Evolutionary conservation across 2,797 vertebrate species (phyloP).

Genomic region (Acanthurus leucopareius): DNA sequence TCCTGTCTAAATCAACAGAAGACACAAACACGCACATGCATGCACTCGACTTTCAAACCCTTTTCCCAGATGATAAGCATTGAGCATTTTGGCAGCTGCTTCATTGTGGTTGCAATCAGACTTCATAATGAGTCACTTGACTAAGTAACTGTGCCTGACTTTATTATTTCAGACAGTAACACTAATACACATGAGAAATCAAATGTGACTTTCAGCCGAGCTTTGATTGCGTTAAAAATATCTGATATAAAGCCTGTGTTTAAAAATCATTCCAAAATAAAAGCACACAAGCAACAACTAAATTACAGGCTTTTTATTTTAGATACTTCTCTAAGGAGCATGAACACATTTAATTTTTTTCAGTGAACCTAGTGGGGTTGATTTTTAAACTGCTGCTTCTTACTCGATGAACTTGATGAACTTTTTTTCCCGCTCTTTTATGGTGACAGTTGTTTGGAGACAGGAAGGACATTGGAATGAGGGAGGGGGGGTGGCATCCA

Average conservation of each 20-base stretch:
- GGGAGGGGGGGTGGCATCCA: too few relatives aligned
- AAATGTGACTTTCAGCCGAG: conserved; percentile 19
- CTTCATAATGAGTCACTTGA: conserved; percentile 63
- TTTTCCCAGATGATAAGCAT: conserved; percentile 54
- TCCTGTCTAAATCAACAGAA: conserved; percentile 65
- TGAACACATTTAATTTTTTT: neutral
- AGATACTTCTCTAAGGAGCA: neutral
- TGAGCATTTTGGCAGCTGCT: conserved; percentile 64
- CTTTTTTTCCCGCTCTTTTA: too few relatives aligned
- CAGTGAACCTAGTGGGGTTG: neutral
- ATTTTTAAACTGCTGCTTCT: neutral
- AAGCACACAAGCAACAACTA: neutral
- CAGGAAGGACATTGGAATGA: too few relatives aligned
- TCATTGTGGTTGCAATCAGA: conserved; percentile 63
- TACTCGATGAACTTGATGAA: too few relatives aligned
- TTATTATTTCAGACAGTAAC: conserved; percentile 47
- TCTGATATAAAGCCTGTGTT: conserved; percentile 25
- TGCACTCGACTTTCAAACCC: conserved; percentile 33
- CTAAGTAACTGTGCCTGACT: conserved; percentile 32
- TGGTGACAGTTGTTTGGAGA: too few relatives aligned
- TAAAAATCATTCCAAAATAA: neutral
- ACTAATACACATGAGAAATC: conserved; percentile 30
- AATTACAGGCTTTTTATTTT: neutral
- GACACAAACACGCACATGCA: conserved; percentile 36
- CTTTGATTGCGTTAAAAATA: conserved; percentile 16